phyloP scores from a whole-genome alignment of 2,888 invertebrate species.

The Rhamphomyia laevipes region DNA sequence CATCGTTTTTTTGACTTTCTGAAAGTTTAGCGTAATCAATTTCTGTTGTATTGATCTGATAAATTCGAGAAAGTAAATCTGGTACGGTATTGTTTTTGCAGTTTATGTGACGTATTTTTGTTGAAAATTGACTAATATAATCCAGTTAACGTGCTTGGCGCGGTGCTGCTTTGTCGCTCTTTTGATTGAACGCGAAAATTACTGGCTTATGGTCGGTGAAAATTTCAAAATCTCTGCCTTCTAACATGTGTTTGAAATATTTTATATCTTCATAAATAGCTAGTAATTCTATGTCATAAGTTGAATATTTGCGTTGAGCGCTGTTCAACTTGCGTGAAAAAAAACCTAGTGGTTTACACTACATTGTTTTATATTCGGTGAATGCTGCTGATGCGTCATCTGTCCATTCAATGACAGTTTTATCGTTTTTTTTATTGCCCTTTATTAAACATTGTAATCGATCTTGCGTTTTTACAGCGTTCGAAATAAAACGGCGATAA shows the following conservation, averaged over 20 bases:
- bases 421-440: constrained; percentile 13
- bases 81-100: constrained; percentile 1
- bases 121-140: constrained; percentile 6
- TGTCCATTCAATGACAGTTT: constrained; percentile 10
- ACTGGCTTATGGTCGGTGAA: background rate
- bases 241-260: background rate
- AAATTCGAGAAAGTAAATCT: constrained; percentile 5
- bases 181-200: background rate
- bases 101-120: constrained; percentile 2
- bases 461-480: constrained; percentile 12
- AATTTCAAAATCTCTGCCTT: background rate
- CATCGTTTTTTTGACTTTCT: constrained; percentile 2
- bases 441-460: constrained; percentile 8
- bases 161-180: constrained; percentile 6
- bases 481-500: constrained; percentile 12
- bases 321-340: no score
- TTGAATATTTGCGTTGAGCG: no score
- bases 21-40: constrained; percentile 3
- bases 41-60: background rate
- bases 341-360: no score
- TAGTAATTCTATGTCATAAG: no score
- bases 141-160: constrained; percentile 5
- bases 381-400: constrained; percentile 11
- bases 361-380: constrained; percentile 9
- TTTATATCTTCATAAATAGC: background rate